A percentile compares a stretch with the other conserved stretches of the same genome.
phyloP scores from a whole-genome alignment of 2,888 invertebrate genomes.

The Aleiodes leptofemur region DNA sequence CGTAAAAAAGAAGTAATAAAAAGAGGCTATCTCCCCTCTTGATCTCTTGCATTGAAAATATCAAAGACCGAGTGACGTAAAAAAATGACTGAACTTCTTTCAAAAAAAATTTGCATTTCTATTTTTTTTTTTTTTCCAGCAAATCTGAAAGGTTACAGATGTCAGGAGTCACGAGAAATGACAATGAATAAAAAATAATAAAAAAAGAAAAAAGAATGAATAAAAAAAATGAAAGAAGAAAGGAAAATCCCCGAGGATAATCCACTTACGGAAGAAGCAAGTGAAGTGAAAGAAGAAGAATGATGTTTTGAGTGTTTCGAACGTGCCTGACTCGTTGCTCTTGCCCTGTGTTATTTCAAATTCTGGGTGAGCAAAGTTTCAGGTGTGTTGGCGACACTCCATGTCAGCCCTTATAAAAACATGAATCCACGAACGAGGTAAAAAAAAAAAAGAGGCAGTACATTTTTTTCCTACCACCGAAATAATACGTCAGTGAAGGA shows the following conservation, averaged over 20 bases:
- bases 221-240: not conserved
- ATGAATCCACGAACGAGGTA: constrained; percentile 5
- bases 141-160: constrained; percentile 24
- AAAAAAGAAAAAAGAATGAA: not conserved
- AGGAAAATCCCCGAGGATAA: constrained; percentile 31
- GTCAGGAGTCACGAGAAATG: constrained; percentile 31
- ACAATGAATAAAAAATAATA: constrained; percentile 36
- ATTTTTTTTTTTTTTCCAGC: too few relatives aligned
- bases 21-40: too few relatives aligned
- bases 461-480: too few relatives aligned
- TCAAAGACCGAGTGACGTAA: too few relatives aligned
- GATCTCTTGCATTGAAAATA: too few relatives aligned
- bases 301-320: constrained; percentile 76
- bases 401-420: constrained; percentile 35
- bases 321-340: constrained; percentile 91
- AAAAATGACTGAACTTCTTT: too few relatives aligned
- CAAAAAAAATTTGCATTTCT: too few relatives aligned
- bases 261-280: constrained; percentile 27
- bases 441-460: too few relatives aligned
- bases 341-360: constrained; percentile 78
- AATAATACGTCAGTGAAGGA: not conserved
- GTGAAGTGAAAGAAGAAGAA: constrained; percentile 45
- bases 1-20: too few relatives aligned
- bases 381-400: constrained; percentile 82
- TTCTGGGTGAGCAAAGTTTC: constrained; percentile 91